A percentile compares a stretch with the other conserved stretches of the same genome.
Evolutionary conservation across 2,113 vertebrate species (phyloP).

Genomic region (Falco punctatus): DNA sequence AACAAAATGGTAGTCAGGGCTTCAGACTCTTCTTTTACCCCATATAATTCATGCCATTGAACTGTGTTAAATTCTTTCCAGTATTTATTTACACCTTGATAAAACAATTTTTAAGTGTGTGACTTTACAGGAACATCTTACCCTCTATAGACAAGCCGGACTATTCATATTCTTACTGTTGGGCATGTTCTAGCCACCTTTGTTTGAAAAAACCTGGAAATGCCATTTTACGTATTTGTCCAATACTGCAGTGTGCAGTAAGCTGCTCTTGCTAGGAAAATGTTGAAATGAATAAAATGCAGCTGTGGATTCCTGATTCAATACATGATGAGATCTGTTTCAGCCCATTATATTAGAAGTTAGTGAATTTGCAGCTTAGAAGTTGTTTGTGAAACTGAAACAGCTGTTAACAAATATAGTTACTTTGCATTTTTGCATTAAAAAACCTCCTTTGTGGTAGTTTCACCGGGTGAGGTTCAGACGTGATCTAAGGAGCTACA

Average conservation of each 20-base stretch:
- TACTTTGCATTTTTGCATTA: not conserved
- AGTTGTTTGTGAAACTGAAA: constrained; percentile 17
- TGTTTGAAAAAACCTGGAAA: constrained; percentile 2
- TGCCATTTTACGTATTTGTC: constrained; percentile 52
- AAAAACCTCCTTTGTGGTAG: accelerated
- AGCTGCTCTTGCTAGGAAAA: constrained; percentile 61
- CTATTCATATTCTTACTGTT: not conserved
- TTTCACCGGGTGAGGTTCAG: not conserved
- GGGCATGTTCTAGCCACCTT: not conserved
- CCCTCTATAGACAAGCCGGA: not conserved
- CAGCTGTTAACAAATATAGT: not conserved
- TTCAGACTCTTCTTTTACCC: not conserved
- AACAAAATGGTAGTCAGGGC: not conserved
- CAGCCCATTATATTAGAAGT: constrained; percentile 14
- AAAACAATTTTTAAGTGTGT: not conserved
- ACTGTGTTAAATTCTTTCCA: not conserved
- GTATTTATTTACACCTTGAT: not conserved
- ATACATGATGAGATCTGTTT: constrained; percentile 30
- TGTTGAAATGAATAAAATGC: constrained; percentile 24
- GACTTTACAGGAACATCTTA: not conserved
- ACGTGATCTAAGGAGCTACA: not conserved
- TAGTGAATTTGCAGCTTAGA: constrained; percentile 19
- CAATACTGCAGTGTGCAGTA: constrained; percentile 13
- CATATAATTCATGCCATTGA: not conserved
- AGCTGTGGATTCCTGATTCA: constrained; percentile 22